These are phyloP conservation scores for Sciurus vulgaris DNA, from an alignment of 2,797 vertebrate genomes.

Conservation along the genomic window DNA sequence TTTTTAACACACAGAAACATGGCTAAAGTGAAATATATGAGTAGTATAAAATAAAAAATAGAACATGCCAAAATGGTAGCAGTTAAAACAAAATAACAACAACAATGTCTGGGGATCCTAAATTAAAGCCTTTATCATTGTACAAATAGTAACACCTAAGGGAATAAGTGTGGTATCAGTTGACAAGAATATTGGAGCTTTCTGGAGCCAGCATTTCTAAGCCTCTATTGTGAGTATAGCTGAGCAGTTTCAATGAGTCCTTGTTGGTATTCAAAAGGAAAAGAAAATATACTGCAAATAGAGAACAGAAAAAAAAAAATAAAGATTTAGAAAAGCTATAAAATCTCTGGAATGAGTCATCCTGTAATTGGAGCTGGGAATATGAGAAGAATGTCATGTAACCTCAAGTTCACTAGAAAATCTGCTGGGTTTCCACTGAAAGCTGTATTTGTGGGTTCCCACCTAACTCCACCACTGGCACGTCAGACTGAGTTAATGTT, in stretches of 20 bases:
- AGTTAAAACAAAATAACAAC: not conserved
- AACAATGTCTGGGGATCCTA: fast-evolving
- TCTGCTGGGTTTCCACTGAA: not conserved
- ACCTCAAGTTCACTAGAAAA: not conserved
- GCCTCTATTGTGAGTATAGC: not conserved
- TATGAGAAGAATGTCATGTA: not conserved
- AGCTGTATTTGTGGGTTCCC: fast-evolving
- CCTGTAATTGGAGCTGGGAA: not conserved
- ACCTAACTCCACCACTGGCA: not conserved
- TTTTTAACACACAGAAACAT: not conserved
- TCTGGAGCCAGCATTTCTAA: conserved; percentile 32
- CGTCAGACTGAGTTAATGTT: not conserved
- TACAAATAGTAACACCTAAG: not conserved
- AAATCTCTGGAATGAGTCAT: not conserved
- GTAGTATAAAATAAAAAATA: not conserved
- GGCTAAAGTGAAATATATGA: not conserved
- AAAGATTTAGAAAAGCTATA: conserved; percentile 34
- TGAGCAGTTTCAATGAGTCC: not conserved
- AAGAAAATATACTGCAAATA: conserved; percentile 13
- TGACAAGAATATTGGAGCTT: not conserved
- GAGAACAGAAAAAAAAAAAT: not conserved
- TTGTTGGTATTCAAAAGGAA: not conserved
- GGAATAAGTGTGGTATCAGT: not conserved
- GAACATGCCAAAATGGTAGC: not conserved
- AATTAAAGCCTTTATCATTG: not conserved